Percentiles rank a stretch among this genome's conserved stretches.
phyloP scores from a whole-genome alignment of 2,797 vertebrate genomes.

The Leontocebus nigricollis region DNA sequence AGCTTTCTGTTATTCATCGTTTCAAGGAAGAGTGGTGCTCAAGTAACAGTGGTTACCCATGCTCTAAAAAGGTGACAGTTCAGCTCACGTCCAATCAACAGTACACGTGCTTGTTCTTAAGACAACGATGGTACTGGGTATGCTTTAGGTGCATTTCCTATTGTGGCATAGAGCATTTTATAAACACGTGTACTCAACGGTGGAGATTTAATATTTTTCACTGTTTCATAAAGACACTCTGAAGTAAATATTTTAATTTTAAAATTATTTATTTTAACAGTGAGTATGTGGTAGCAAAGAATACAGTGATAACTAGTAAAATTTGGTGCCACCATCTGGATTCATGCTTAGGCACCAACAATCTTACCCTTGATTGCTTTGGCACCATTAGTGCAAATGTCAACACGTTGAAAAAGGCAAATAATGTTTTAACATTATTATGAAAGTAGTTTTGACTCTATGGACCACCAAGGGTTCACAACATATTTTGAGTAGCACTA shows the following conservation, averaged over 20 bases:
- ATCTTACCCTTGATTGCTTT: background rate
- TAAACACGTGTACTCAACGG: background rate
- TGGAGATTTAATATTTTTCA: background rate
- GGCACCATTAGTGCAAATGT: background rate
- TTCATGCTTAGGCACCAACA: background rate
- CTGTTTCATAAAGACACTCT: background rate
- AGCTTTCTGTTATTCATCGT: background rate
- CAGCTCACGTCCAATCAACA: background rate
- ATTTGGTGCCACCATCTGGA: background rate
- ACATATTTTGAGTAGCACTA: background rate
- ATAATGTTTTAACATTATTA: background rate
- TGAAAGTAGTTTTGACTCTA: background rate
- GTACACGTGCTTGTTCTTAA: background rate
- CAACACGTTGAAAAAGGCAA: background rate
- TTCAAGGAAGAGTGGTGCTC: background rate
- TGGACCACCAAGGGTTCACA: no score
- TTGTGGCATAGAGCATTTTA: background rate
- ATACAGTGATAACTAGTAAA: background rate
- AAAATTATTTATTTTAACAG: background rate
- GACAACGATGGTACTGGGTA: background rate
- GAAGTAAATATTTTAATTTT: background rate
- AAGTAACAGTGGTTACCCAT: background rate
- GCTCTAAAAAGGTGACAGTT: background rate
- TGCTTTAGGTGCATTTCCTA: background rate
- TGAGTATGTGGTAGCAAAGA: background rate